Base-by-base conservation (phyloP, 2,797 vertebrate genomes). In the Platalea minor region DNA sequence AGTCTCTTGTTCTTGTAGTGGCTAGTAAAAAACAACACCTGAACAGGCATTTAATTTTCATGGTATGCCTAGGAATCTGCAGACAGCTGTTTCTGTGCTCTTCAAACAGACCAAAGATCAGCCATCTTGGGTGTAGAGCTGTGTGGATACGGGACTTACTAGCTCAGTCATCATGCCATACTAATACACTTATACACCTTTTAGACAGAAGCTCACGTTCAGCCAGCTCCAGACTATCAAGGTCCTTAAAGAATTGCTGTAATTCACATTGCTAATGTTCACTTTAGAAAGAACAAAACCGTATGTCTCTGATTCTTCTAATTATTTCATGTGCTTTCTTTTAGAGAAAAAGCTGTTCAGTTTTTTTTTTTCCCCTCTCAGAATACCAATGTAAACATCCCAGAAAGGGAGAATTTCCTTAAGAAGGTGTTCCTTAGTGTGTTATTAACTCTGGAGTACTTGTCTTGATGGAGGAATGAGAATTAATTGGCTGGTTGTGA, bases 401-500 rank as follows among this genome's bases (percentile, higher is more conserved):
- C 73, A 70, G 75, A 83, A 88, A 84, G 39, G 29, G 54, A 83
- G 24, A 74, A 46, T 57, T 89, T 89, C 70, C 70, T 79, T 26
- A 43, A 74, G 75, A 95, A 88, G 45, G 19, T 65, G 70, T 68
- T 89, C 54, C 41, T 85, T 63, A 15, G 35, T 53, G 19, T 93
- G 56, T 74, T 91, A 82, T 82, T 94, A 90, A 82, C 79, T 76
- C 56, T 63, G 43, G 60, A 88, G 73, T 54, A 23, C 76, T 86
- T 93, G 37, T 20, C 9, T 28, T 84, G 74, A n/a, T 96, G 89
- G 54, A 78, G 57, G 72, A 91, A 91, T 92, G 91, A 93, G 68
- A 77, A 95, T 97, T 88, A 88, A 96, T 87, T 92, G 73, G 21
- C 39, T 87, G 85, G 48, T 69, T 96, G 79, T 67, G 80, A 96